Evolutionary conservation across 2,888 invertebrate genomes (phyloP), one percentile per base, ranked within the genome.

Genomic region (Drosophila neonasuta): DNA sequence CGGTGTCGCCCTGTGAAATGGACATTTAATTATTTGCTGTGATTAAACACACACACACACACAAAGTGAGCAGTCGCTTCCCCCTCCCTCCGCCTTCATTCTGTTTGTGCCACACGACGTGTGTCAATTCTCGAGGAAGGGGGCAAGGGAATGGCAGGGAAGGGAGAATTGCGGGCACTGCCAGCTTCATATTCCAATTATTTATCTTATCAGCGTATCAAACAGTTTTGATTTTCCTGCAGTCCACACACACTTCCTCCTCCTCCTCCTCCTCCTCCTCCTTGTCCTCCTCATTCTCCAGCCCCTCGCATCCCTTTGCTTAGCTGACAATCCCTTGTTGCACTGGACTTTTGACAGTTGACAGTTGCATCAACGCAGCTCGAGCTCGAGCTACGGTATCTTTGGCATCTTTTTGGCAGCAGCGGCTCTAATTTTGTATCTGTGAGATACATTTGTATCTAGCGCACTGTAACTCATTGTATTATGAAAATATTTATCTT

Each of bases 11-110:
- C 74, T 78, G 79, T 81, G 80, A 88, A 89, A 89, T 88, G 80
- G 86, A 86, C 89, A 88, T 89, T 89, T 89, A 89, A 89, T 89
- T 89, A 89, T 87, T 86, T 87, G 88, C 79, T 77, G 80, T 80
- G 87, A 88, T 88, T 81, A 86, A 83, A 86, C 80, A 84, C 71
- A 76, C 57, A 34, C 71, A 76, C 57, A 42, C 17, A 84, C 71
- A 76, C 52, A 42, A 15, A 46, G 44, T 44, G 36, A 15, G 49
- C 30, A 42, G 49, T 10, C 32, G 2, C 44, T 34, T 10, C 10
- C 17, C 20, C 32, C 54, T 15, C 7, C 3, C 3, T 3, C 9
- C 2, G 9, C n/a, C 24, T 24, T 24, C 24, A 24, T 24, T 6
- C 24, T 6, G 24, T 32, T 44, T 42, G 34, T 45, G 63, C 46